Evolutionary conservation across 2,888 invertebrate species (phyloP).

Genomic region (Leptura quadrifasciata): DNA sequence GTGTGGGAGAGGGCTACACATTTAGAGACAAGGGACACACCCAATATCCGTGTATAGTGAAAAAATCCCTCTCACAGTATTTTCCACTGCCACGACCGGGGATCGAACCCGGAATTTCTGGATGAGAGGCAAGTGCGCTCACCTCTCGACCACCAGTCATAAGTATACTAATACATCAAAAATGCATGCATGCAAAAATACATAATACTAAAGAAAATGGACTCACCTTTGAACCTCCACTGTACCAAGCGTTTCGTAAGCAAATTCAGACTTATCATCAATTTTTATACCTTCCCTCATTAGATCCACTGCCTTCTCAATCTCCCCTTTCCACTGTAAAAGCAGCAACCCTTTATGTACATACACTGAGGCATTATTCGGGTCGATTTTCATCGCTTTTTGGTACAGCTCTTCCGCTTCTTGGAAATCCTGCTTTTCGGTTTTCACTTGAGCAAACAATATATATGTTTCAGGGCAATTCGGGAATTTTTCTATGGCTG

Average conservation of each 20-base stretch:
- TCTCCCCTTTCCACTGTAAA: slow-evolving; percentile 90
- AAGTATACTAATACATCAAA: too few species aligned
- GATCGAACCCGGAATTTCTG: too few species aligned
- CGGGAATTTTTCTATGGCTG: slow-evolving; percentile 86
- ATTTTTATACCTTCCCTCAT: slow-evolving; percentile 89
- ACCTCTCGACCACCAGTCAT: too few species aligned
- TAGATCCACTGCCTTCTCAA: slow-evolving; percentile 85
- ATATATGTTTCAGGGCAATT: slow-evolving; percentile 91
- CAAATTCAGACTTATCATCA: slow-evolving; percentile 95
- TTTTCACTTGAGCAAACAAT: slow-evolving; percentile 87
- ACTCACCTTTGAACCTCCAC: slow-evolving; percentile 93
- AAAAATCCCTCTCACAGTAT: too few species aligned
- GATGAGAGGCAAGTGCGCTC: too few species aligned
- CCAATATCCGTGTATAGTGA: too few species aligned
- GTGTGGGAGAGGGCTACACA: too few species aligned
- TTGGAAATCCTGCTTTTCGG: slow-evolving; percentile 88
- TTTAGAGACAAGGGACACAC: too few species aligned
- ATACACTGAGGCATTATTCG: slow-evolving; percentile 88
- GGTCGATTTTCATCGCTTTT: slow-evolving; percentile 87
- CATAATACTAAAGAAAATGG: slow-evolving; percentile 31
- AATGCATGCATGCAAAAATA: not conserved
- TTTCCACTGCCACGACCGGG: too few species aligned
- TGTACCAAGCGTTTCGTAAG: slow-evolving; percentile 95
- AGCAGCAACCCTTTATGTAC: slow-evolving; percentile 91
- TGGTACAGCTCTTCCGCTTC: slow-evolving; percentile 89